Conservation (phyloP, 2,797 vertebrate genomes). For the Iguana delicatissima region DNA sequence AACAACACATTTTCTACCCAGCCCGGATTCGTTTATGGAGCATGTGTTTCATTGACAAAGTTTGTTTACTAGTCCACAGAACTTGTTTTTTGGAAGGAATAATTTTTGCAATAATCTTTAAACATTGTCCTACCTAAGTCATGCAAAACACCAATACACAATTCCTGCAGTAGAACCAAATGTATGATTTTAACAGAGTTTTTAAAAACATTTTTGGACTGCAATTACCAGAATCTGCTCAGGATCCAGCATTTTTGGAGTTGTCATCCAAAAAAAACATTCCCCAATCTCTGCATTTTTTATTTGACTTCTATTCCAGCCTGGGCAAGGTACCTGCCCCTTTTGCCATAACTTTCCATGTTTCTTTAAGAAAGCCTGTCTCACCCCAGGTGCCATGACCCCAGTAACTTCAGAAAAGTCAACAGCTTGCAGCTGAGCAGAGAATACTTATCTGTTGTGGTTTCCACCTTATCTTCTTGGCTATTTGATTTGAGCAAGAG, state of each 20-base stretch:
- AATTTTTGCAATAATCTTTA: neutral
- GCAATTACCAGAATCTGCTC: too few relatives aligned
- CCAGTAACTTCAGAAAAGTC: neutral
- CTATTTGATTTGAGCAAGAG: slow-evolving; percentile 8
- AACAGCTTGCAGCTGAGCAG: slow-evolving; percentile 6
- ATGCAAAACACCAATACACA: neutral
- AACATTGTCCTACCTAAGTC: neutral
- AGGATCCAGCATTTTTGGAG: too few relatives aligned
- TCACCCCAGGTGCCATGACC: neutral
- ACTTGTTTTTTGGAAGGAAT: neutral
- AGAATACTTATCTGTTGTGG: slow-evolving; percentile 12
- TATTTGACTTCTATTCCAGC: too few relatives aligned
- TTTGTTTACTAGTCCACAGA: neutral
- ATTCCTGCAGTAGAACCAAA: neutral
- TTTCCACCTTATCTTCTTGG: slow-evolving; percentile 11
- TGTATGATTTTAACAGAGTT: neutral
- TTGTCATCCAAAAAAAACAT: too few relatives aligned
- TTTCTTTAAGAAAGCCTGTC: neutral
- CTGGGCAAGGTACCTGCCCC: neutral
- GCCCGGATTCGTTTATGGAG: neutral
- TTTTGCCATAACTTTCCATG: slow-evolving; percentile 4
- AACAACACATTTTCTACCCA: neutral
- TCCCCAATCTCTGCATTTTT: too few relatives aligned
- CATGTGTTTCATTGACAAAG: neutral
- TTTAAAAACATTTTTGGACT: too few relatives aligned